phyloP scores from a whole-genome alignment of 1,140 invertebrate genomes.

The Drosophila ananassae region DNA sequence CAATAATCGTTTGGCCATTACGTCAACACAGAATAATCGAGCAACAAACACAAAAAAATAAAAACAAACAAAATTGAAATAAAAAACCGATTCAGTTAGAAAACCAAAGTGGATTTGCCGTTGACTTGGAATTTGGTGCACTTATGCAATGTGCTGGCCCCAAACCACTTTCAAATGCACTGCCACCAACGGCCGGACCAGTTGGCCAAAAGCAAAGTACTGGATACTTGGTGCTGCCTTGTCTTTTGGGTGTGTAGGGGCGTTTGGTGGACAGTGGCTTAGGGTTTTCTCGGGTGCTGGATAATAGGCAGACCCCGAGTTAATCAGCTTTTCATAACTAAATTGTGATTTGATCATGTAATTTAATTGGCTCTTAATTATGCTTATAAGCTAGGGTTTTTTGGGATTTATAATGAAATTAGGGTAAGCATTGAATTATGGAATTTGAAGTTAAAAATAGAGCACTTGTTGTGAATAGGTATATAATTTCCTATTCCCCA shows the following conservation, averaged over 20 bases:
- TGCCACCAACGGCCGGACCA: slow-evolving; percentile 43
- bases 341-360: slow-evolving; percentile 29
- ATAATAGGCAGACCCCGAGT: slow-evolving; percentile 15
- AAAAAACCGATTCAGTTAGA: slow-evolving; percentile 66
- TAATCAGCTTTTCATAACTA: slow-evolving; percentile 21
- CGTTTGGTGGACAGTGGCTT: slow-evolving; percentile 15
- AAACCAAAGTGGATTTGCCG: slow-evolving; percentile 55
- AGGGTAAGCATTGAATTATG: not conserved
- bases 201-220: slow-evolving; percentile 43
- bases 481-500: not conserved
- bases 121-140: slow-evolving; percentile 70
- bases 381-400: not conserved
- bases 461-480: not conserved
- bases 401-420: slow-evolving; percentile 17
- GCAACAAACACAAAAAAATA: slow-evolving; percentile 23
- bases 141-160: slow-evolving; percentile 73
- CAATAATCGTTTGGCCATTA: slow-evolving; percentile 62
- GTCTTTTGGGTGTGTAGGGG: slow-evolving; percentile 21
- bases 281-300: not conserved
- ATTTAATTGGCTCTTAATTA: slow-evolving; percentile 18
- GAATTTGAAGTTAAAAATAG: too few relatives aligned
- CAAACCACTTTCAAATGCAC: slow-evolving; percentile 79
- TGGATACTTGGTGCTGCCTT: slow-evolving; percentile 24
- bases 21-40: slow-evolving; percentile 74
- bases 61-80: slow-evolving; percentile 5